A percentile compares a stretch with the other conserved stretches of the same genome.
Evolutionary conservation across 2,113 vertebrate genomes (phyloP).

Genomic region (Limanda limanda): DNA sequence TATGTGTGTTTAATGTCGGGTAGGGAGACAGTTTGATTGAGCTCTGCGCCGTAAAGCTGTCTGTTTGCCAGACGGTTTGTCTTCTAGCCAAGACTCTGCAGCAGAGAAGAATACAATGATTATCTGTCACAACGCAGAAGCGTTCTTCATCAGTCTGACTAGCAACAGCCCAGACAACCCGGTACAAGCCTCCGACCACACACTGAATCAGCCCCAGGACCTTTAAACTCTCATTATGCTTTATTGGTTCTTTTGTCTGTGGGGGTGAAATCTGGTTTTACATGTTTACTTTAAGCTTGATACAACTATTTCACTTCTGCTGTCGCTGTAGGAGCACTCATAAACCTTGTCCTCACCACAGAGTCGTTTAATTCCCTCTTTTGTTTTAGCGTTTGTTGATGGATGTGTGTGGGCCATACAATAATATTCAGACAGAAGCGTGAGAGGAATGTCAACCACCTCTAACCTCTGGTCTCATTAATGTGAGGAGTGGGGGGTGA

Average conservation of each 20-base stretch:
- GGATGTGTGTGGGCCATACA: constrained; percentile 40
- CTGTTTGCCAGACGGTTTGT: constrained; percentile 81
- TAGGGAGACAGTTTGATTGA: constrained; percentile 79
- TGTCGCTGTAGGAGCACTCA: neutral
- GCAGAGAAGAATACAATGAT: constrained; percentile 79
- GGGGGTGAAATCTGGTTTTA: constrained; percentile 17
- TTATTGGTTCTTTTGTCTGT: constrained; percentile 15
- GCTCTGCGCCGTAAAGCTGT: constrained; percentile 81
- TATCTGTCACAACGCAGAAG: constrained; percentile 78
- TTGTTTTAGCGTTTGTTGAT: constrained; percentile 6
- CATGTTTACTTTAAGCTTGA: constrained; percentile 19
- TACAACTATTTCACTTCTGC: neutral
- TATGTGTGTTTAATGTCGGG: constrained; percentile 69
- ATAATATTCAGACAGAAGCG: constrained; percentile 50
- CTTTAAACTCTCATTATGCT: constrained; percentile 34
- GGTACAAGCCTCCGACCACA: constrained; percentile 52
- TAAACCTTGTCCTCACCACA: constrained; percentile 13
- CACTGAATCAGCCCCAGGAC: constrained; percentile 50
- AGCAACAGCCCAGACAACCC: constrained; percentile 54
- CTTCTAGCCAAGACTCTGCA: constrained; percentile 79
- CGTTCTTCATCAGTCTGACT: constrained; percentile 68
- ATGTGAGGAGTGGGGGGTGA: constrained; percentile 62
- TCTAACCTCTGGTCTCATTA: constrained; percentile 75
- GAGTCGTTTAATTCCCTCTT: constrained; percentile 16
- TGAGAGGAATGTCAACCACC: constrained; percentile 72